Conservation (phyloP, 2,888 invertebrate species). For the Drosophila neonasuta region DNA sequence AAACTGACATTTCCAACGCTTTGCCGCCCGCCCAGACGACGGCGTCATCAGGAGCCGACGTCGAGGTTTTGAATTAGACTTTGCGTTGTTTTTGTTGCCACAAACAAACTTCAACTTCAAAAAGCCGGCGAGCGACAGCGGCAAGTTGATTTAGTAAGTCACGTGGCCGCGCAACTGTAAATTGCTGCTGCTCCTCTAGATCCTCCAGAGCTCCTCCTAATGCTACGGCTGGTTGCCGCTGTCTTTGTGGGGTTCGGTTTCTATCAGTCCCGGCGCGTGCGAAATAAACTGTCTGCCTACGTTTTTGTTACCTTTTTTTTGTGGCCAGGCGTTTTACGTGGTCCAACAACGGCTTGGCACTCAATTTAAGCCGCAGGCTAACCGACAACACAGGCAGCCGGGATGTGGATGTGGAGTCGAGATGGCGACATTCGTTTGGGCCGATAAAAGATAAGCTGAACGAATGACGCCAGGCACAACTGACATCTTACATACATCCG, state of each 20-base stretch:
- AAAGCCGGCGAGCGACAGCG: constrained; percentile 33
- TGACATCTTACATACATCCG: constrained; percentile 3
- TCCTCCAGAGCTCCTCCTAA: background rate
- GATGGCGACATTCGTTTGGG: constrained; percentile 39
- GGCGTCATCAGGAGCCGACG: constrained; percentile 11
- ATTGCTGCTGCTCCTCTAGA: constrained; percentile 46
- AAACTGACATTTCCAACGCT: constrained; percentile 75
- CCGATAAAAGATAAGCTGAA: constrained; percentile 52
- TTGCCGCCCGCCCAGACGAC: constrained; percentile 28
- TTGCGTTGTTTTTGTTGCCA: constrained; percentile 61
- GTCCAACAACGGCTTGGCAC: constrained; percentile 57
- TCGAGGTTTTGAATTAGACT: constrained; percentile 56
- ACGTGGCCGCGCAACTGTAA: constrained; percentile 74
- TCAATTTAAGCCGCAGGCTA: constrained; percentile 59
- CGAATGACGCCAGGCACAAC: constrained; percentile 25
- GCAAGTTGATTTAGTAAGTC: constrained; percentile 78
- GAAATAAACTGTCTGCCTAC: constrained; percentile 51
- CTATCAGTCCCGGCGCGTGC: constrained; percentile 30
- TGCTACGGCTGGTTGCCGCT: background rate
- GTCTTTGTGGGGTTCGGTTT: constrained; percentile 8
- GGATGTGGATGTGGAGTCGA: background rate
- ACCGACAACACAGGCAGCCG: constrained; percentile 9
- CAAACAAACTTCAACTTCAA: constrained; percentile 59
- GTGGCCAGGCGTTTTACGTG: constrained; percentile 28
- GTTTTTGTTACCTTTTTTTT: constrained; percentile 43